phyloP scores from a whole-genome alignment of 2,888 invertebrate species.

The Hymenopus coronatus region DNA sequence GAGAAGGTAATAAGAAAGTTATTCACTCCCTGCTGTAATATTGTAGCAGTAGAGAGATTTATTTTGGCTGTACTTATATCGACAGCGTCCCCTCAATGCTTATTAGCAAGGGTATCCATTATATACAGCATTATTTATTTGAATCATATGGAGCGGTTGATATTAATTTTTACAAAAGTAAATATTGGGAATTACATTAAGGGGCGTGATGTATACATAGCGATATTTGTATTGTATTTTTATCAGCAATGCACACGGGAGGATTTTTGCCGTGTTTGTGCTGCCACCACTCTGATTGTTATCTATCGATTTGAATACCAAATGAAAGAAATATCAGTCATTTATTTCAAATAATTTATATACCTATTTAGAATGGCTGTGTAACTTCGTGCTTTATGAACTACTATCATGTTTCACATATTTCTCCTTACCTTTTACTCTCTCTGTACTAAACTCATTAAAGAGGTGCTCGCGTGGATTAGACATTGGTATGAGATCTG shows the following conservation, averaged over 20 bases:
- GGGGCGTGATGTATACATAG: too few species aligned
- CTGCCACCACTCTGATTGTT: neutral
- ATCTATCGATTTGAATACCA: neutral
- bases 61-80: too few species aligned
- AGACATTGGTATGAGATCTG: too few species aligned
- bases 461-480: too few species aligned
- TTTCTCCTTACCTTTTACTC: too few species aligned
- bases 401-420: neutral
- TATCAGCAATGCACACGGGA: neutral
- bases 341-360: neutral
- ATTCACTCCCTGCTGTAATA: too few species aligned
- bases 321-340: neutral
- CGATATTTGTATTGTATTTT: neutral
- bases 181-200: neutral
- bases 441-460: too few species aligned
- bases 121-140: neutral
- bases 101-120: neutral
- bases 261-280: neutral
- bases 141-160: neutral
- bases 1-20: too few species aligned
- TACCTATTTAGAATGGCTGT: neutral
- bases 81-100: neutral
- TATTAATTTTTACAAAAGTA: neutral
- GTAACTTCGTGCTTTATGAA: neutral
- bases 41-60: too few species aligned